phyloP scores from a whole-genome alignment of 1,140 invertebrate genomes.

The Megalonaias nervosa region DNA sequence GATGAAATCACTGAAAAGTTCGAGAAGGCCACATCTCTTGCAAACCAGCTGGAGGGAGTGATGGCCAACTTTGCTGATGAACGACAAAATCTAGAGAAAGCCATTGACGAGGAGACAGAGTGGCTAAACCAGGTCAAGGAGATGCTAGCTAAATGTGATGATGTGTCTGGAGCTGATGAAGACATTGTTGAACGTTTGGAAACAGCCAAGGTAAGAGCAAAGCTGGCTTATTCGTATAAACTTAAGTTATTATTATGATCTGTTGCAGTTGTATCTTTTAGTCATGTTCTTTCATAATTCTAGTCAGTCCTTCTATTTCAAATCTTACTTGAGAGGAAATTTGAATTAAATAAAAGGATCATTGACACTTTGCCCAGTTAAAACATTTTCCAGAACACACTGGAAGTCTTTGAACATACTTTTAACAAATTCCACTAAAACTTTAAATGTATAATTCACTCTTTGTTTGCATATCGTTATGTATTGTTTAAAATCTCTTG shows the following conservation, averaged over 20 bases:
- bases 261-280: too few species aligned
- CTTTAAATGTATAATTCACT: too few species aligned
- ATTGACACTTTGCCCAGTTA: too few species aligned
- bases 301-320: too few species aligned
- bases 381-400: too few species aligned
- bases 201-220: slow-evolving; percentile 52
- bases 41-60: slow-evolving; percentile 83
- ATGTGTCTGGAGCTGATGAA: slow-evolving; percentile 88
- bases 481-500: background rate
- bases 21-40: slow-evolving; percentile 80
- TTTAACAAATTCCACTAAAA: too few species aligned
- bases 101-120: slow-evolving; percentile 60
- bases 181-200: slow-evolving; percentile 85
- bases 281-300: too few species aligned
- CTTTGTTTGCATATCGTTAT: too few species aligned
- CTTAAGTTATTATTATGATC: too few species aligned
- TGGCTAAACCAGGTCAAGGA: slow-evolving; percentile 75
- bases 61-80: slow-evolving; percentile 75
- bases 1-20: slow-evolving; percentile 85
- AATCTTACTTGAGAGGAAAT: too few species aligned
- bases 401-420: too few species aligned
- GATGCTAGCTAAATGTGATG: slow-evolving; percentile 90
- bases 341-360: too few species aligned
- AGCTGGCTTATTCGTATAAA: background rate
- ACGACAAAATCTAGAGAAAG: slow-evolving; percentile 54